These are phyloP conservation scores for Prunella himalayana DNA, from an alignment of 2,113 vertebrate genomes.

Conservation along the genomic window DNA sequence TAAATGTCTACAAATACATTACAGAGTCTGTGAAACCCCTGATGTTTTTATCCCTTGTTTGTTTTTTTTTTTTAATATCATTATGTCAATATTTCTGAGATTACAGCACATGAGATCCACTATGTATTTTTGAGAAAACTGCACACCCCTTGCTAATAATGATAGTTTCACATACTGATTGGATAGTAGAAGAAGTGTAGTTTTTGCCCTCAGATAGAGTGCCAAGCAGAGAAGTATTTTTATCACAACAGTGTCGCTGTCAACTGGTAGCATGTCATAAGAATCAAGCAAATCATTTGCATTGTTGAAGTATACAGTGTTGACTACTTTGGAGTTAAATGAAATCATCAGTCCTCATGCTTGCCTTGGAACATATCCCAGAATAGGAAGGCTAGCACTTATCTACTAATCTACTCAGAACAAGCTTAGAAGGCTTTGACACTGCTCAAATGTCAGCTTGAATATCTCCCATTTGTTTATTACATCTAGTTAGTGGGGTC, in stretches of 20 bases:
- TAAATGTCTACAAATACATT: neutral
- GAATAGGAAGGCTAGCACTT: constrained; percentile 57
- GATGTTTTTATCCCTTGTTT: neutral
- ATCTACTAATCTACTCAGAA: constrained; percentile 56
- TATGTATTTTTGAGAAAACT: neutral
- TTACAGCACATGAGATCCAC: neutral
- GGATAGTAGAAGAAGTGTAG: neutral
- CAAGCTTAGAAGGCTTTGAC: constrained; percentile 61
- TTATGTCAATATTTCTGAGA: neutral
- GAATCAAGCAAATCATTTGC: neutral
- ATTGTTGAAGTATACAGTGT: neutral
- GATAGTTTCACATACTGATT: neutral
- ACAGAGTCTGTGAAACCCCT: neutral
- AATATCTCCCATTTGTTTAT: constrained; percentile 55
- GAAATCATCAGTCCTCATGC: neutral
- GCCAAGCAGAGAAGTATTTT: neutral
- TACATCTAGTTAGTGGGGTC: constrained; percentile 14
- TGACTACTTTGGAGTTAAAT: constrained; percentile 23
- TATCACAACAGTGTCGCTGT: accelerated
- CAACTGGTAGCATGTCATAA: neutral
- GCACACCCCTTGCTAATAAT: neutral
- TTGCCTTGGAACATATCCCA: constrained; percentile 57
- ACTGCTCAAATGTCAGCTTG: constrained; percentile 58
- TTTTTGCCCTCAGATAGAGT: neutral
- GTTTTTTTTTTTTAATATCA: neutral